phyloP scores from a whole-genome alignment of 2,797 vertebrate species.

The Enteromius afrohamiltoni region DNA sequence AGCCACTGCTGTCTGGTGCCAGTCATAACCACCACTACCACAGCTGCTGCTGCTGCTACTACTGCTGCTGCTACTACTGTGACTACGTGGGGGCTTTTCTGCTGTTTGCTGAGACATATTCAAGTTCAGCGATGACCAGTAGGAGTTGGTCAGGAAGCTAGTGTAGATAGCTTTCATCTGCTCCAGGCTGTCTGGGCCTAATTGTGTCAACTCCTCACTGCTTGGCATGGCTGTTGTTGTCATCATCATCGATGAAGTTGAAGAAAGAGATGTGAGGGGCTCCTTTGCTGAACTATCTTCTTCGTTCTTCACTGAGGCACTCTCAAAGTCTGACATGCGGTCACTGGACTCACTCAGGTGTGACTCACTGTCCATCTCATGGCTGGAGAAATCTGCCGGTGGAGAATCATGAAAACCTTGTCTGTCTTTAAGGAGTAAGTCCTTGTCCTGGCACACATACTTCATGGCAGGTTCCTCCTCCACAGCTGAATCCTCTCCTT shows the following conservation, averaged over 20 bases:
- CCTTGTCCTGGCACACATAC: conserved; percentile 90
- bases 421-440: conserved; percentile 84
- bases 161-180: conserved; percentile 99
- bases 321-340: conserved; percentile 97
- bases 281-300: conserved; percentile 90
- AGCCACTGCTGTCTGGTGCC: conserved; percentile 97
- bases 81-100: conserved; percentile 87
- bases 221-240: conserved; percentile 64
- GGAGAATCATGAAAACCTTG: conserved; percentile 91
- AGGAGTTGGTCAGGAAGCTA: conserved; percentile 97
- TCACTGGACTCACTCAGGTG: conserved; percentile 98
- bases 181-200: conserved; percentile 92
- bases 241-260: conserved; percentile 72
- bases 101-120: conserved; percentile 88
- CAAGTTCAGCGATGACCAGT: conserved; percentile 96
- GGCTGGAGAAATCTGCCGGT: conserved; percentile 92
- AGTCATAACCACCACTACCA: conserved; percentile 94
- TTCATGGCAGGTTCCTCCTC: conserved; percentile 91
- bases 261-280: conserved; percentile 71
- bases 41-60: conserved; percentile 96
- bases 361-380: conserved; percentile 98
- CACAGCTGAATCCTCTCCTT: conserved; percentile 84
- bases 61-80: conserved; percentile 86
- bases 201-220: conserved; percentile 82
- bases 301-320: conserved; percentile 92